Evolutionary conservation across 1,140 invertebrate species (phyloP).

Genomic region (Alviniconcha marisindica): DNA sequence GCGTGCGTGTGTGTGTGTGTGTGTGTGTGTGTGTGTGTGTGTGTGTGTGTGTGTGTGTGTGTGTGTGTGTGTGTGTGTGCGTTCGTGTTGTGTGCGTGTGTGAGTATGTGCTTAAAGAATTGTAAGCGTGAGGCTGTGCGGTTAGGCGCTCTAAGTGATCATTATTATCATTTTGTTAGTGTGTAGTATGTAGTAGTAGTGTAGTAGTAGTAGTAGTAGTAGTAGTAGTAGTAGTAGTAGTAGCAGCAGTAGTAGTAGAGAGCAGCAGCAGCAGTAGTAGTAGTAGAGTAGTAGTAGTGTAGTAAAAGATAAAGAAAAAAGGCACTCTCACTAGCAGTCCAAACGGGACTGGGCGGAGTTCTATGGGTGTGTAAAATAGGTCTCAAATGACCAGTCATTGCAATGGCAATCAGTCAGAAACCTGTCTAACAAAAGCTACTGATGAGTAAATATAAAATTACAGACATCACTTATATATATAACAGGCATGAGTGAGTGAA

Average conservation of each 20-base stretch:
- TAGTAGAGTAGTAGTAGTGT: background rate
- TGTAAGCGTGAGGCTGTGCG: too few relatives aligned
- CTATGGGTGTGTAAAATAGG: background rate
- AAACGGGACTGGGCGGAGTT: too few relatives aligned
- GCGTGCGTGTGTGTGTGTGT: constrained; percentile 12
- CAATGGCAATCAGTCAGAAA: too few relatives aligned
- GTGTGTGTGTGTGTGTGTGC: background rate
- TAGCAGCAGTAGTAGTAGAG: background rate
- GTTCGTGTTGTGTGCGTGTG: background rate
- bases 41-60: constrained; percentile 10
- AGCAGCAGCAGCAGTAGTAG: background rate
- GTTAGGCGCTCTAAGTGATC: background rate
- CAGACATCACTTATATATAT: too few relatives aligned
- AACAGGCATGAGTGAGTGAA: too few relatives aligned
- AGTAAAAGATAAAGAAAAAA: background rate
- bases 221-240: background rate
- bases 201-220: background rate
- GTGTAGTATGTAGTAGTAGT: too few relatives aligned
- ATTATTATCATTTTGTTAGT: background rate
- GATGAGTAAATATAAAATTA: too few relatives aligned
- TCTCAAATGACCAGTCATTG: too few relatives aligned
- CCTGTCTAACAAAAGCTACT: too few relatives aligned
- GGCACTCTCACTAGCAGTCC: too few relatives aligned
- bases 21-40: background rate
- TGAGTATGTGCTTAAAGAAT: too few relatives aligned